Evolutionary conservation across 2,888 invertebrate genomes (phyloP).

Genomic region (Diaphora mendica): DNA sequence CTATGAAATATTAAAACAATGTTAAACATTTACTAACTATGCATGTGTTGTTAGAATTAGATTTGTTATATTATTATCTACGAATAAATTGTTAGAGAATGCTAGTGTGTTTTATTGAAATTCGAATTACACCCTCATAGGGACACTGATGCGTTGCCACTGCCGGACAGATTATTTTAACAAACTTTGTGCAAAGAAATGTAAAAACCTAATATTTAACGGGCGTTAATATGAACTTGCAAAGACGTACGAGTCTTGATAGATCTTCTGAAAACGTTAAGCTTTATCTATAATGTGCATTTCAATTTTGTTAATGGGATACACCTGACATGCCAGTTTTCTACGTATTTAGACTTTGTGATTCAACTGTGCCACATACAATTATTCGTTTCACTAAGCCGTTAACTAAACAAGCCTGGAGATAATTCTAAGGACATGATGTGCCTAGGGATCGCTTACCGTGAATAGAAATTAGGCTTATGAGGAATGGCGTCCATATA

Average conservation of each 20-base stretch:
- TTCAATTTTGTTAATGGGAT: background rate
- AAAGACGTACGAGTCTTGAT: too few species aligned
- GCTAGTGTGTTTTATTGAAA: background rate
- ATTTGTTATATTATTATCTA: background rate
- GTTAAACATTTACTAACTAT: background rate
- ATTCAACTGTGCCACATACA: background rate
- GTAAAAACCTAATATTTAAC: background rate
- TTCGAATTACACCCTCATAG: background rate
- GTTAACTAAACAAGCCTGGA: background rate
- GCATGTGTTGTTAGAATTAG: conserved; percentile 9
- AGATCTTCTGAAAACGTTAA: background rate
- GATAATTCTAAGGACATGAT: background rate
- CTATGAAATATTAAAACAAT: background rate
- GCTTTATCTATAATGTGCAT: background rate
- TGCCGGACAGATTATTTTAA: background rate
- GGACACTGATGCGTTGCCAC: background rate
- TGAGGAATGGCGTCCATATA: background rate
- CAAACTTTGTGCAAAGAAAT: background rate
- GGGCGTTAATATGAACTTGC: background rate
- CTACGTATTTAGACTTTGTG: background rate
- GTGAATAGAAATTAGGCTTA: background rate
- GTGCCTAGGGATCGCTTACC: background rate
- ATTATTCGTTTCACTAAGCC: background rate
- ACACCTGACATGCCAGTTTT: background rate
- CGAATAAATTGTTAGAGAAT: background rate